Conservation (phyloP, 2,797 vertebrate genomes). For the Brotula barbata region DNA sequence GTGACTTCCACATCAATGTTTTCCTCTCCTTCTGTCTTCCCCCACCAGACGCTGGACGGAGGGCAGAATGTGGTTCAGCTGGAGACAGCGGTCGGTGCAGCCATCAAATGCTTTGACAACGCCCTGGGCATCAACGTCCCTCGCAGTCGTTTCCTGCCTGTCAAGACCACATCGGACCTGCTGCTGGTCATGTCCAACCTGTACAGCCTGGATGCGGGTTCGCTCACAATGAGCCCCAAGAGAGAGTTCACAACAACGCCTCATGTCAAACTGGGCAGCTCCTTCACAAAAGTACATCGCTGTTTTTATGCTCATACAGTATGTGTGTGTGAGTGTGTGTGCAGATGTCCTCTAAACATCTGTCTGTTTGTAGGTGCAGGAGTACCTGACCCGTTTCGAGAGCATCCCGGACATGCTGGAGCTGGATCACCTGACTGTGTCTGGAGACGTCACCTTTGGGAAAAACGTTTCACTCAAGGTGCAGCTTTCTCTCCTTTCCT, state of each 20-base stretch:
- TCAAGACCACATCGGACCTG: conserved; percentile 96
- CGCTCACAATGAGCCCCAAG: conserved; percentile 93
- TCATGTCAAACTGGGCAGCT: conserved; percentile 95
- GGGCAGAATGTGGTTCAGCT: conserved; percentile 94
- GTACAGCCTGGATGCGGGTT: conserved; percentile 94
- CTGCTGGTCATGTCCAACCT: conserved; percentile 97
- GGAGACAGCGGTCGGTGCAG: conserved; percentile 96
- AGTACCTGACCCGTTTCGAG: conserved; percentile 91
- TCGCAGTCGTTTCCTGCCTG: conserved; percentile 95
- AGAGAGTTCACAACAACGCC: conserved; percentile 95
- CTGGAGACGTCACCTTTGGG: conserved; percentile 96
- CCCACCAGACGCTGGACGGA: conserved; percentile 88
- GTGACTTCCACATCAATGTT: too few relatives aligned
- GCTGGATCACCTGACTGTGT: conserved; percentile 96
- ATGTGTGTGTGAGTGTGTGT: too few relatives aligned
- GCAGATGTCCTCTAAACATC: too few relatives aligned
- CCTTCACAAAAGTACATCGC: conserved; percentile 89
- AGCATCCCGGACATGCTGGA: conserved; percentile 98
- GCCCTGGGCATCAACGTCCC: conserved; percentile 95
- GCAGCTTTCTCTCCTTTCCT: not conserved
- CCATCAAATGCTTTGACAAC: conserved; percentile 95
- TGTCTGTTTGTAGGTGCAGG: conserved; percentile 93
- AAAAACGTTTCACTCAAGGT: conserved; percentile 94
- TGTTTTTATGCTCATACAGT: not conserved
- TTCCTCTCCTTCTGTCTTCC: not conserved